Conservation (phyloP, 53 echinoderm and acorn worm species). For the Mesocentrotus franciscanus region DNA sequence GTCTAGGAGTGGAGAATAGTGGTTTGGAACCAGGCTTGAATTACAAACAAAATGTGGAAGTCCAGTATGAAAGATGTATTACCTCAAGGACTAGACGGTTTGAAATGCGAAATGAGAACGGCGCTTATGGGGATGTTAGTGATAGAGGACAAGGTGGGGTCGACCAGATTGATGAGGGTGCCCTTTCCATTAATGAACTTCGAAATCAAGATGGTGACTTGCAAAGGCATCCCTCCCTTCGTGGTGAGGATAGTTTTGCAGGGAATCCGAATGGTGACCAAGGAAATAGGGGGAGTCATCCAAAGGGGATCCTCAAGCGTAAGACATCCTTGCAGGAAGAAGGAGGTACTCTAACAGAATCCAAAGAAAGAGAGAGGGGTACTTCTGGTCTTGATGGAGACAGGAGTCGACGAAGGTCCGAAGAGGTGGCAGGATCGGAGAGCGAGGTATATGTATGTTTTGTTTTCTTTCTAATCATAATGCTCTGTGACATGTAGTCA, state of each 20-base stretch:
- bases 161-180: conserved; percentile 2
- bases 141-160: neutral
- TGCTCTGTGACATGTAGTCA: too few species aligned
- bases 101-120: neutral
- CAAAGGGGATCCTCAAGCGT: conserved; percentile 29
- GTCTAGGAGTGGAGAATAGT: neutral
- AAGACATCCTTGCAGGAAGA: neutral
- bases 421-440: conserved; percentile 10
- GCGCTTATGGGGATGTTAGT: neutral
- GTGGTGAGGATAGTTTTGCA: neutral
- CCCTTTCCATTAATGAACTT: conserved; percentile 10
- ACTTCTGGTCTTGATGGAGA: neutral
- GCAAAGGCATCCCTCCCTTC: neutral
- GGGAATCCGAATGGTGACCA: neutral
- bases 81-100: neutral
- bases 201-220: neutral
- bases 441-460: conserved; percentile 6
- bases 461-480: neutral
- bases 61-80: neutral
- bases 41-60: neutral
- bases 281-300: neutral
- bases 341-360: neutral
- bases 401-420: conserved; percentile 1
- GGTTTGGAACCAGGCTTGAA: neutral
- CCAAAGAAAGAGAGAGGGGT: neutral